Percentiles rank a stretch among this genome's conserved stretches.
Evolutionary conservation across 2,888 invertebrate genomes (phyloP).

Genomic region (Diabrotica balteata): DNA sequence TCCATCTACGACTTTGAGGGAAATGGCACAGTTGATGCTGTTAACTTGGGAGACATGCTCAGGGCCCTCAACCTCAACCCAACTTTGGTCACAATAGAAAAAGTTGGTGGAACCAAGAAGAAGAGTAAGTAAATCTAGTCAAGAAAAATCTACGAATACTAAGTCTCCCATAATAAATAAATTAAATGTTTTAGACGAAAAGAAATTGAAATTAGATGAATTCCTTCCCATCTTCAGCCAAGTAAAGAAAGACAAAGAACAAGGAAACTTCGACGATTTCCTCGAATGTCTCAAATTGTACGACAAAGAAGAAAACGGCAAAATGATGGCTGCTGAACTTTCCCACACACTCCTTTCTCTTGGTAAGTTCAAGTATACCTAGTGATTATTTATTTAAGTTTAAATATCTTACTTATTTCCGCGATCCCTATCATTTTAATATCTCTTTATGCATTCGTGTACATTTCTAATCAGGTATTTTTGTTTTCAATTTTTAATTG

Average conservation of each 20-base stretch:
- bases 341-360: conserved; percentile 94
- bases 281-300: conserved; percentile 99
- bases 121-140: conserved; percentile 69
- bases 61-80: conserved; percentile 96
- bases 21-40: conserved; percentile 89
- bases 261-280: conserved; percentile 98
- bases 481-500: too few species aligned
- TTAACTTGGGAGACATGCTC: conserved; percentile 92
- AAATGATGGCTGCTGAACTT: conserved; percentile 96
- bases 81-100: conserved; percentile 90
- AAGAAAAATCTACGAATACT: too few species aligned
- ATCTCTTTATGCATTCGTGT: too few species aligned
- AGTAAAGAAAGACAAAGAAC: conserved; percentile 96
- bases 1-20: conserved; percentile 94
- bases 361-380: conserved; percentile 67
- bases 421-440: too few species aligned
- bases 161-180: too few species aligned
- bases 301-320: conserved; percentile 98
- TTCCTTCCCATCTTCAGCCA: conserved; percentile 98
- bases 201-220: conserved; percentile 92
- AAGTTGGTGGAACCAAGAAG: conserved; percentile 96
- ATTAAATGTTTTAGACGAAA: conserved; percentile 70
- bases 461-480: too few species aligned
- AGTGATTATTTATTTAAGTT: too few species aligned
- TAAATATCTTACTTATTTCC: too few species aligned